Evolutionary conservation across 2,888 invertebrate species (phyloP), one percentile per base, ranked within the genome.

Genomic region (Coecobrya sp.): DNA sequence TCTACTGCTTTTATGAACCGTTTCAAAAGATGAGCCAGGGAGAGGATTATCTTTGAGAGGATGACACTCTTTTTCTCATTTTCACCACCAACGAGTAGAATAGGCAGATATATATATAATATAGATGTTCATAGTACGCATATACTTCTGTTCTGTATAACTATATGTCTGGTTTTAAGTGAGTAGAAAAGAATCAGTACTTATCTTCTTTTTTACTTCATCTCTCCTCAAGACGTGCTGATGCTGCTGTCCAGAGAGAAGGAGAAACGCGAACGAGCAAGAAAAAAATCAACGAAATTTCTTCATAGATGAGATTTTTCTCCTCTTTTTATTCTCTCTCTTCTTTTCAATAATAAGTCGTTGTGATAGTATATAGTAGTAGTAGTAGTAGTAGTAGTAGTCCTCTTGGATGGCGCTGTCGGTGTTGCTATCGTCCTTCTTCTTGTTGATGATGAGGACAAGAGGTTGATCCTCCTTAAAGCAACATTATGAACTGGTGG

Each of bases 401-500:
- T 25, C 76, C 22, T 76, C 45, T 76, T 76, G 16, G n/a, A 76
- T 49, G 49, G 25, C 49, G 76, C 49, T 49, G n/a, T 73, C 36
- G 42, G n/a, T 73, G 36, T 73, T 36, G 30, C 11, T 68, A 30
- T n/a, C n/a, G 42, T 73, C 19, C 22, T 76, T 45, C 30, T 42
- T 25, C 27, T 59, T 55, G 62, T 87, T 91, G 91, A 91, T 91
- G 91, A 91, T 82, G 91, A 91, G 91, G 42, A 92, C 59, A 73
- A 92, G 85, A 92, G 92, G 92, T 92, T 92, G 92, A 92, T 92
- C 92, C 88, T 92, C 88, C 76, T 76, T 49, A 87, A 73, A 88
- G 87, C 59, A 84, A 49, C 84, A 88, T 92, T 88, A 92, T 88
- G 88, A 92, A 88, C 88, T 85, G 88, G 87, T 73, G 82, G 87